phyloP scores from a whole-genome alignment of 2,888 invertebrate genomes.

The Plagodis pulveraria region DNA sequence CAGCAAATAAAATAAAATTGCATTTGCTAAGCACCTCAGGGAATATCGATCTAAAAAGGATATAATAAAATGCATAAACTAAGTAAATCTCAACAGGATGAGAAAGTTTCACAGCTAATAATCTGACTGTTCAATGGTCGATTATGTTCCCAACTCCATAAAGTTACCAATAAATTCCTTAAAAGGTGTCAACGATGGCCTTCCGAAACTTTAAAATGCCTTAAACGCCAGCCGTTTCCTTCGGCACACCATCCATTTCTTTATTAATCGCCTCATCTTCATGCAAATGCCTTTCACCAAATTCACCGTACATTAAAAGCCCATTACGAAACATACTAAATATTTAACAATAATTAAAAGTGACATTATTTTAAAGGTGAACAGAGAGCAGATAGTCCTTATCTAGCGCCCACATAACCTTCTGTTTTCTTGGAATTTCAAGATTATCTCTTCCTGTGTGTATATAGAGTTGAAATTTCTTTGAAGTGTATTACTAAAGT shows the following conservation, averaged over 20 bases:
- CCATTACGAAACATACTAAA: slow-evolving; percentile 22
- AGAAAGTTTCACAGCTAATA: slow-evolving; percentile 15
- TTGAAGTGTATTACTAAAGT: slow-evolving; percentile 31
- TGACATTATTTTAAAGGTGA: slow-evolving; percentile 35
- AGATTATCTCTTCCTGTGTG: slow-evolving; percentile 35
- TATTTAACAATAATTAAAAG: slow-evolving; percentile 36
- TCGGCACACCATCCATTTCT: slow-evolving; percentile 1
- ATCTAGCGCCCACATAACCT: slow-evolving; percentile 66
- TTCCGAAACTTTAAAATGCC: slow-evolving; percentile 8
- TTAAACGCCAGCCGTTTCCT: slow-evolving; percentile 1
- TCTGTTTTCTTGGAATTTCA: slow-evolving; percentile 30
- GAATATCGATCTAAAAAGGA: not conserved
- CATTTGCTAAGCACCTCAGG: too few species aligned
- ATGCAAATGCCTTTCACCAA: slow-evolving; percentile 19
- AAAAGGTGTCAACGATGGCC: slow-evolving; percentile 8
- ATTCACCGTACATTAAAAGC: slow-evolving; percentile 16
- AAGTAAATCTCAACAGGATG: slow-evolving; percentile 1
- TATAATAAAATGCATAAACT: not conserved
- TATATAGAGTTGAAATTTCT: slow-evolving; percentile 47
- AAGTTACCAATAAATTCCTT: too few species aligned
- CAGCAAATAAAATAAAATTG: too few species aligned
- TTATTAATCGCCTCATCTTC: slow-evolving; percentile 15
- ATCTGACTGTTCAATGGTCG: not conserved
- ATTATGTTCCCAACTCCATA: slow-evolving; percentile 14
- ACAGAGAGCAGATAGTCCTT: slow-evolving; percentile 58